Percentiles rank a stretch among this genome's conserved stretches.
These are phyloP conservation scores for Microtus montanus DNA, from an alignment of 2,113 vertebrate genomes.

Conservation along the genomic window DNA sequence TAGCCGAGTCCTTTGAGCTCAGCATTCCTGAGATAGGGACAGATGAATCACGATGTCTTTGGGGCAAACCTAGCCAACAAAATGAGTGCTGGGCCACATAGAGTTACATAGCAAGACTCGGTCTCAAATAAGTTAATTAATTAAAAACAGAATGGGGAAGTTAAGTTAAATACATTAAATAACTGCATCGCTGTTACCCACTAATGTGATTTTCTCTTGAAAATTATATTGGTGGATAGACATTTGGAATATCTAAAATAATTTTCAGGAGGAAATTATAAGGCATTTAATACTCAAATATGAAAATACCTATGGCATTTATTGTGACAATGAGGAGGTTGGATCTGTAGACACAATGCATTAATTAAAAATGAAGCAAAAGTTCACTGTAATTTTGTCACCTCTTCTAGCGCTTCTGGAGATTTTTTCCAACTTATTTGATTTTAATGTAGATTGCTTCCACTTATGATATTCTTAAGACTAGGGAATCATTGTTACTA, in stretches of 20 bases:
- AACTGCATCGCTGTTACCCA: not conserved
- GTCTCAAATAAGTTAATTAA: not conserved
- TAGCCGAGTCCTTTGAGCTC: no score
- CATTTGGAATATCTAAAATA: not conserved
- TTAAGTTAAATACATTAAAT: not conserved
- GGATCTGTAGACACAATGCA: not conserved
- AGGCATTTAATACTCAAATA: constrained; percentile 16
- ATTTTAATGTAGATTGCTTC: constrained; percentile 40
- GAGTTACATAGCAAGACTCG: not conserved
- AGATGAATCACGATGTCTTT: not conserved
- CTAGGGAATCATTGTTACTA: not conserved
- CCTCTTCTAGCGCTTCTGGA: not conserved
- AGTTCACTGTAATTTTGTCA: not conserved
- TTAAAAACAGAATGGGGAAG: not conserved
- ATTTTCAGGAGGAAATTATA: not conserved
- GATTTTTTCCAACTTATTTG: not conserved
- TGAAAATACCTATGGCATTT: not conserved
- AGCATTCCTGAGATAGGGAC: not conserved
- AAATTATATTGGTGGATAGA: not conserved
- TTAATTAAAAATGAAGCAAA: not conserved
- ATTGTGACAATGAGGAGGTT: not conserved
- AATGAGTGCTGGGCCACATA: not conserved
- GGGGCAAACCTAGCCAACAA: not conserved
- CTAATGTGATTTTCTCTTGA: not conserved
- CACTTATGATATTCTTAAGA: not conserved